These are phyloP conservation scores for Sebastolobus altivelis DNA, from an alignment of 2,797 vertebrate species.

Conservation along the genomic window DNA sequence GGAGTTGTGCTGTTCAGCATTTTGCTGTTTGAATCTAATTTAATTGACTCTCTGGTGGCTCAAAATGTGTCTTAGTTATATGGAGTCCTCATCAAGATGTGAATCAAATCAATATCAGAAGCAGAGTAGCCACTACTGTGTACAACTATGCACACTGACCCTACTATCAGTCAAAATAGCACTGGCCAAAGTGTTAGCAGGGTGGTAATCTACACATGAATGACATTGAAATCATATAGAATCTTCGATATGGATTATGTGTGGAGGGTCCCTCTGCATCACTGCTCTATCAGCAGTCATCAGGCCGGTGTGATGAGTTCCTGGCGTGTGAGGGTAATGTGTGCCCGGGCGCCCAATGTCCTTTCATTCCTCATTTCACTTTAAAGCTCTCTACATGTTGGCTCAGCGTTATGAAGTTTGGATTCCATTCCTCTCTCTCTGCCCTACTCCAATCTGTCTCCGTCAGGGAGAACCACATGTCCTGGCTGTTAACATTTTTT, in stretches of 20 bases:
- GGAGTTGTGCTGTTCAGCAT: neutral
- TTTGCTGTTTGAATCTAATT: neutral
- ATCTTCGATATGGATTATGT: conserved; percentile 16
- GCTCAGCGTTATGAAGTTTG: conserved; percentile 65
- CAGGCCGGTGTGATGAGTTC: conserved; percentile 59
- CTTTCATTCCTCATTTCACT: conserved; percentile 70
- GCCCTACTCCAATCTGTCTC: conserved; percentile 46
- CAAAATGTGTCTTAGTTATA: neutral
- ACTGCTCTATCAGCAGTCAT: conserved; percentile 60
- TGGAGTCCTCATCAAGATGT: conserved; percentile 13
- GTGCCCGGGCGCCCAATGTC: conserved; percentile 37
- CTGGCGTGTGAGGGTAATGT: conserved; percentile 52
- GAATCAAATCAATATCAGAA: conserved; percentile 10
- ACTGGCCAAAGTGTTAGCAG: neutral
- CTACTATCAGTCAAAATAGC: conserved; percentile 5
- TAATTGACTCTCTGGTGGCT: neutral
- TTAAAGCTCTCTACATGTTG: conserved; percentile 65
- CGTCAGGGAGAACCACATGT: conserved; percentile 43
- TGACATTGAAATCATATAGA: conserved; percentile 37
- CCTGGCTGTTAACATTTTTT: conserved; percentile 25
- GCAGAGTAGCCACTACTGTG: neutral
- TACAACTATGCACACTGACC: neutral
- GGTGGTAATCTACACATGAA: conserved; percentile 3
- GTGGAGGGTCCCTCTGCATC: conserved; percentile 34
- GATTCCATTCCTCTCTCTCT: conserved; percentile 57